These are phyloP conservation scores for Hassar affinis DNA, from an alignment of 2,113 vertebrate genomes.

Conservation along the genomic window DNA sequence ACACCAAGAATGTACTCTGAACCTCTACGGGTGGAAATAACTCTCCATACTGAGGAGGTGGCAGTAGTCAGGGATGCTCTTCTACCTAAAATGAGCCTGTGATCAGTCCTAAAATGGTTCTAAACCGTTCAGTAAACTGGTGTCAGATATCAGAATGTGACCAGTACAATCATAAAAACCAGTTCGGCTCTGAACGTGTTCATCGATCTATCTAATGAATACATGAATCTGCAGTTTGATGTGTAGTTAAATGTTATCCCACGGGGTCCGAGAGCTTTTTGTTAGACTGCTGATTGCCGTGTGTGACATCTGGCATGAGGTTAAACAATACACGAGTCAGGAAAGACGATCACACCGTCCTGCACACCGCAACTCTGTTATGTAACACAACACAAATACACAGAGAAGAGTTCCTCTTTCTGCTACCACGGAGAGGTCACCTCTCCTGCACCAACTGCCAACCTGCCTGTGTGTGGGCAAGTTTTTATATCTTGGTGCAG, in stretches of 20 bases:
- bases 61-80: not conserved
- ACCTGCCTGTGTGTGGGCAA: constrained; percentile 10
- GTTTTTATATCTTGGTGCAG: not conserved
- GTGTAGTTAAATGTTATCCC: not conserved
- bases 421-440: not conserved
- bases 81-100: not conserved
- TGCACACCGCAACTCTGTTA: not conserved
- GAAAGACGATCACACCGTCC: not conserved
- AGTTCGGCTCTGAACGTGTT: not conserved
- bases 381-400: not conserved
- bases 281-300: not conserved
- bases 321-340: not conserved
- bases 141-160: not conserved
- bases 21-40: not conserved
- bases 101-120: not conserved
- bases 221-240: not conserved
- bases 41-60: not conserved
- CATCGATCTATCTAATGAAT: not conserved
- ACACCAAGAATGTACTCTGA: not conserved
- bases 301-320: not conserved
- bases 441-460: not conserved
- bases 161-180: not conserved
- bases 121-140: not conserved
- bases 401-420: constrained; percentile 1
- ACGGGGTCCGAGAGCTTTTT: not conserved